Base-by-base conservation (phyloP, 2,113 vertebrate species). In the Phyllostomus hastatus region DNA sequence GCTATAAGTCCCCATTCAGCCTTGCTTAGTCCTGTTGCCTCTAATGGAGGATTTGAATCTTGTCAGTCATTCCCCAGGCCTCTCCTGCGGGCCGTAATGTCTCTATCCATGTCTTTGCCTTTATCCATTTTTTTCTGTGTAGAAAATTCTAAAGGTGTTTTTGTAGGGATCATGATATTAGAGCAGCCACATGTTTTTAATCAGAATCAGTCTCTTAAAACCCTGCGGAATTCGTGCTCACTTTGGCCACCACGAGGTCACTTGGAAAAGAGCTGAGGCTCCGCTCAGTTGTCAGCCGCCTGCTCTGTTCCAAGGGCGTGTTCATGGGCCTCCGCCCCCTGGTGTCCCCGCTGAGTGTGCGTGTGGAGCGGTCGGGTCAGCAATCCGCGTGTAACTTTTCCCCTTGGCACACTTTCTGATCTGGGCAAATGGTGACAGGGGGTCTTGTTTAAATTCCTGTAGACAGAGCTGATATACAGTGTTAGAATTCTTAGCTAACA, bases 401-500 rank as follows among this genome's bases (percentile, higher is more conserved):
- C 33, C 67, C 48, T 50, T 82, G 97, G 67, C 46, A 35, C 50
- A 35, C 20, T 15, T 96, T 97, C 94, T 92, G 41, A n/a, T 92
- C 97, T 93, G 81, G 76, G 59, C 64, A 85, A 97, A 97, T 86
- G 96, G 97, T 97, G 96, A 96, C 96, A 88, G 78, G 96, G 70
- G 57, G 50, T 94, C 98, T 96, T 96, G 48, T 83, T 98, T 82
- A 96, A 93, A 98, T 97, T 97, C 95, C 88, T 95, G 50, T 90
- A 88, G 98, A 97, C 97, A 98, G 96, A 97, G 26, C 78, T 96
- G 97, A 97, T 97, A 78, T 84, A 26, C 83, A 93, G 19, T 97
- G 91, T 97, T 96, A 96, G 95, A 97, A 96, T 98, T 97, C 80
- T 98, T 64, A 14, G 35, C 97, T 98, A 98, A 98, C 95, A 97